These are phyloP conservation scores for Boleophthalmus pectinirostris DNA, from an alignment of 2,113 vertebrate species.

Conservation along the genomic window DNA sequence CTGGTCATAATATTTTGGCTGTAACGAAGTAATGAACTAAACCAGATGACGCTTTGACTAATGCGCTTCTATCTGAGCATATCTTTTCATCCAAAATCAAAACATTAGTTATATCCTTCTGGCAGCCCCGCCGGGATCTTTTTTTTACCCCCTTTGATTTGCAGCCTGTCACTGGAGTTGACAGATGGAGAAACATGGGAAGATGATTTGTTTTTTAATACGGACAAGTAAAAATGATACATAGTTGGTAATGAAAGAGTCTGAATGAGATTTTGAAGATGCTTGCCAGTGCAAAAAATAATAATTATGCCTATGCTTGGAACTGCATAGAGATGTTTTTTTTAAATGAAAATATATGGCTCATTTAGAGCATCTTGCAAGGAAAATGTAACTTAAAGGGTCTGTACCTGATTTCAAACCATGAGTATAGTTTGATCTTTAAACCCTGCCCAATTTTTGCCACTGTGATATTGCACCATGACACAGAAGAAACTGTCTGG, in stretches of 20 bases:
- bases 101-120: conserved; percentile 56
- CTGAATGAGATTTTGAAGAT: conserved; percentile 1
- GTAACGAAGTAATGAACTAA: conserved; percentile 6
- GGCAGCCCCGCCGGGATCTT: conserved; percentile 46
- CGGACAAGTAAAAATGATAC: conserved; percentile 21
- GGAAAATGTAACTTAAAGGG: too few species aligned
- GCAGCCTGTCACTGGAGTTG: conserved; percentile 38
- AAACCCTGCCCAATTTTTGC: too few species aligned
- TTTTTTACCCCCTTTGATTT: conserved; percentile 38
- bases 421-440: too few species aligned
- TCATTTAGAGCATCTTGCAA: not conserved
- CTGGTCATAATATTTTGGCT: not conserved
- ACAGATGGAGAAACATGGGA: conserved; percentile 38
- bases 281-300: not conserved
- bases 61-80: conserved; percentile 37
- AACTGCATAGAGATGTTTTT: not conserved
- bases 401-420: too few species aligned
- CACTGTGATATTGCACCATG: too few species aligned
- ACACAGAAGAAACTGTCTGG: too few species aligned
- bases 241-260: not conserved
- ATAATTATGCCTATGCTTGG: not conserved
- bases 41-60: conserved; percentile 30
- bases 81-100: conserved; percentile 52
- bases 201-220: conserved; percentile 35
- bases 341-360: not conserved